Conservation (phyloP, 37 sponge, comb jelly and placozoan species). For the Geodia barretti region DNA sequence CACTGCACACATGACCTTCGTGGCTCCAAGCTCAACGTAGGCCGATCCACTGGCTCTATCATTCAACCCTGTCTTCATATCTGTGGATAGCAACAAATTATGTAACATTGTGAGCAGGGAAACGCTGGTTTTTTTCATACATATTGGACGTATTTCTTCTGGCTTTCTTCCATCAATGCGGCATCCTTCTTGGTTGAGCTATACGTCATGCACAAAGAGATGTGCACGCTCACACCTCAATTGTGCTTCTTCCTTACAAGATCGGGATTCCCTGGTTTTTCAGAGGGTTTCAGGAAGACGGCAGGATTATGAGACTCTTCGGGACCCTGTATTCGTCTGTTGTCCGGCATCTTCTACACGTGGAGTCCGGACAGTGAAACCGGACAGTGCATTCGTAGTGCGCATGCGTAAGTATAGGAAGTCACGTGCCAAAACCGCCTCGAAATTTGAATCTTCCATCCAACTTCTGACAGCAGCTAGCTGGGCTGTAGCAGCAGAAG, state of each 20-base stretch:
- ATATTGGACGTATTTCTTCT: constrained; percentile 48
- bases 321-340: constrained; percentile 43
- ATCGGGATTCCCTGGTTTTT: too few species aligned
- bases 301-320: constrained; percentile 39
- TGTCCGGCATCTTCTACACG: constrained; percentile 40
- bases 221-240: too few species aligned
- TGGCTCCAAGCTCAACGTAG: constrained; percentile 52
- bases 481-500: too few species aligned
- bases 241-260: too few species aligned
- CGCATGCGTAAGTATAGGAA: not conserved
- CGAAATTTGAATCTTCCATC: not conserved
- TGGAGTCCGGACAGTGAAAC: not conserved
- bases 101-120: constrained; percentile 4
- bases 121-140: constrained; percentile 7
- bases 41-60: constrained; percentile 51
- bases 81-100: not conserved
- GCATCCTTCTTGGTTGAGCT: constrained; percentile 19
- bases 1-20: constrained; percentile 53
- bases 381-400: too few species aligned
- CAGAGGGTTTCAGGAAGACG: constrained; percentile 22
- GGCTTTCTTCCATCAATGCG: constrained; percentile 50
- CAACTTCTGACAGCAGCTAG: not conserved
- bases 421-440: not conserved
- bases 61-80: constrained; percentile 29
- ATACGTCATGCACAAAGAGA: too few species aligned